Evolutionary conservation across 2,888 invertebrate genomes (phyloP).

Genomic region (Podotricha telesiphe): DNA sequence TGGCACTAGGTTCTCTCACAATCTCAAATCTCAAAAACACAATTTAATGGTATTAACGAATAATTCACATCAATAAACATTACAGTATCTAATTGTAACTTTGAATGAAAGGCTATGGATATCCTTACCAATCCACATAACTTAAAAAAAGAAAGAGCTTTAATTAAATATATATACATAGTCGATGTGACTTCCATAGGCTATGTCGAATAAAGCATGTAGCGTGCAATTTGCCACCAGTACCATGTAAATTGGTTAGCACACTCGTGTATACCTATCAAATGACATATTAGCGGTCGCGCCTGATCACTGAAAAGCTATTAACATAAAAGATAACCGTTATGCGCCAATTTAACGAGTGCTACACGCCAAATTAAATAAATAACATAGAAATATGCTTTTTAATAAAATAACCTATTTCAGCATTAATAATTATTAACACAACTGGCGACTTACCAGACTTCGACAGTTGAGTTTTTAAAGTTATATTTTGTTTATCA

Average conservation of each 20-base stretch:
- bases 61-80: no score
- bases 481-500: no score
- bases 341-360: constrained; percentile 7
- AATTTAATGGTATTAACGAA: no score
- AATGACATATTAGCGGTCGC: constrained; percentile 44
- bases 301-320: constrained; percentile 28
- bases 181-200: not conserved
- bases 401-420: not conserved
- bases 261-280: constrained; percentile 40
- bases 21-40: no score
- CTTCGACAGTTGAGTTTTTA: no score
- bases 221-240: constrained; percentile 24
- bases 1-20: no score
- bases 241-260: constrained; percentile 41
- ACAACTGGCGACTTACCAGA: not conserved
- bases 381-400: constrained; percentile 2
- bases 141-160: not conserved
- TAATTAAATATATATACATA: constrained; percentile 5
- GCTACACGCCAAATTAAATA: constrained; percentile 10
- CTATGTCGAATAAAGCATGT: constrained; percentile 6
- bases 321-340: constrained; percentile 32
- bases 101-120: no score
- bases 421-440: not conserved
- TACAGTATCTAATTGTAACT: no score
- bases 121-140: not conserved